Evolutionary conservation across 2,797 vertebrate genomes (phyloP).

Genomic region (Channa striata): DNA sequence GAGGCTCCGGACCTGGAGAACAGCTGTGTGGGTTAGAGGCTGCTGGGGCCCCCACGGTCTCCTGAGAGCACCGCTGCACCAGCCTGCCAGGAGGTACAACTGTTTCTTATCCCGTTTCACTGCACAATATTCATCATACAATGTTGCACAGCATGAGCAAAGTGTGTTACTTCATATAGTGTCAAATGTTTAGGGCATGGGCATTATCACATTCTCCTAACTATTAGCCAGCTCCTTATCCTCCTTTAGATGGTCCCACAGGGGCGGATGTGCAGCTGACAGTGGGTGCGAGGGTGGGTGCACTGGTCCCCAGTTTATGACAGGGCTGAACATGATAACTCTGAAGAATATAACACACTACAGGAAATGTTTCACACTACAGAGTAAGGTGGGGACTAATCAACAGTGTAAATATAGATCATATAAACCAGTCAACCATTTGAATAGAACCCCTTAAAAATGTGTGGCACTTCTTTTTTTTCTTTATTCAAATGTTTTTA

Average conservation of each 20-base stretch:
- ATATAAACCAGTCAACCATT: no score
- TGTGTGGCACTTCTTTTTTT: no score
- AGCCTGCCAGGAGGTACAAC: slow-evolving; percentile 60
- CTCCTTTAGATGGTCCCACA: background rate
- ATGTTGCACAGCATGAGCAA: slow-evolving; percentile 19
- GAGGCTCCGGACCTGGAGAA: slow-evolving; percentile 83
- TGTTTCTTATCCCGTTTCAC: slow-evolving; percentile 23
- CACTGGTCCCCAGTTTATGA: no score
- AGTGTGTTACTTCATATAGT: slow-evolving; percentile 10
- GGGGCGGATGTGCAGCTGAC: background rate
- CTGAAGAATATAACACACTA: background rate
- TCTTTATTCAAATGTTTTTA: no score
- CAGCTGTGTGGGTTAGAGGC: slow-evolving; percentile 85
- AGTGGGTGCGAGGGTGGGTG: background rate
- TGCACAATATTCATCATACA: slow-evolving; percentile 37
- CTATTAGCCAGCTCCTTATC: background rate
- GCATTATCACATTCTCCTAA: background rate
- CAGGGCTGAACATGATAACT: no score
- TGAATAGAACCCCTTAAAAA: no score
- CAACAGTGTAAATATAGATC: no score
- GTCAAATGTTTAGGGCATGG: slow-evolving; percentile 8
- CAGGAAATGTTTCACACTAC: background rate
- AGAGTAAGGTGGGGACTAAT: background rate
- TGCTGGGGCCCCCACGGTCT: slow-evolving; percentile 60
- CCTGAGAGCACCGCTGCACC: slow-evolving; percentile 65